Conservation (phyloP, 2,888 invertebrate genomes). For the Penaeus monodon region DNA sequence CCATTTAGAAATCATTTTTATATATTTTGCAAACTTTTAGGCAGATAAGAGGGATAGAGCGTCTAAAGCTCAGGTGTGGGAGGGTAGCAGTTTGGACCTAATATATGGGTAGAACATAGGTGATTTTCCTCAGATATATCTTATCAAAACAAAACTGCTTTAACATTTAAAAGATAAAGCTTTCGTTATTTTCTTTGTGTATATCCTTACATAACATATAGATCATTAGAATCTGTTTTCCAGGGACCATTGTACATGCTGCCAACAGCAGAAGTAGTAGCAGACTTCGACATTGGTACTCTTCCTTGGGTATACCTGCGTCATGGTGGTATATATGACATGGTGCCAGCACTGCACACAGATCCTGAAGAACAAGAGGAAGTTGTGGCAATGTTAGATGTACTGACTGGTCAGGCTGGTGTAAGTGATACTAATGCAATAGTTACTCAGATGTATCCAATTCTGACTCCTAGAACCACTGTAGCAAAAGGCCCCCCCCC, state of each 20-base stretch:
- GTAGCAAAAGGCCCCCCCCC: too few species aligned
- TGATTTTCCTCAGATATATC: too few species aligned
- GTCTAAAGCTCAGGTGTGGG: too few species aligned
- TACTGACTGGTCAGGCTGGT: slow-evolving; percentile 40
- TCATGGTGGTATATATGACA: slow-evolving; percentile 34
- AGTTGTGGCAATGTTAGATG: slow-evolving; percentile 18
- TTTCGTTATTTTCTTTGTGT: not conserved
- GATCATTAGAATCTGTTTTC: not conserved
- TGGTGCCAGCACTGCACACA: slow-evolving; percentile 12
- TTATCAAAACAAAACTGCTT: too few species aligned
- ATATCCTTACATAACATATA: not conserved
- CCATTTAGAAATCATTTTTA: too few species aligned
- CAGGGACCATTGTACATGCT: slow-evolving; percentile 37
- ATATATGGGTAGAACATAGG: too few species aligned
- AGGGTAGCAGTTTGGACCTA: too few species aligned
- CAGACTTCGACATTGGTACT: slow-evolving; percentile 47
- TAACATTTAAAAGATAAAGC: too few species aligned
- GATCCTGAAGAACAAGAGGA: slow-evolving; percentile 48
- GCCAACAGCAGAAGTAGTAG: slow-evolving; percentile 47
- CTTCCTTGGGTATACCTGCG: slow-evolving; percentile 45
- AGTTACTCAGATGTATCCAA: slow-evolving; percentile 43
- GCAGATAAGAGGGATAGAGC: too few species aligned
- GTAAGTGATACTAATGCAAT: slow-evolving; percentile 53
- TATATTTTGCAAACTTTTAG: too few species aligned
- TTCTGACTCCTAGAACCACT: slow-evolving; percentile 7